Evolutionary conservation across 2,888 invertebrate genomes (phyloP).

Genomic region (Eumerus sabulonum): DNA sequence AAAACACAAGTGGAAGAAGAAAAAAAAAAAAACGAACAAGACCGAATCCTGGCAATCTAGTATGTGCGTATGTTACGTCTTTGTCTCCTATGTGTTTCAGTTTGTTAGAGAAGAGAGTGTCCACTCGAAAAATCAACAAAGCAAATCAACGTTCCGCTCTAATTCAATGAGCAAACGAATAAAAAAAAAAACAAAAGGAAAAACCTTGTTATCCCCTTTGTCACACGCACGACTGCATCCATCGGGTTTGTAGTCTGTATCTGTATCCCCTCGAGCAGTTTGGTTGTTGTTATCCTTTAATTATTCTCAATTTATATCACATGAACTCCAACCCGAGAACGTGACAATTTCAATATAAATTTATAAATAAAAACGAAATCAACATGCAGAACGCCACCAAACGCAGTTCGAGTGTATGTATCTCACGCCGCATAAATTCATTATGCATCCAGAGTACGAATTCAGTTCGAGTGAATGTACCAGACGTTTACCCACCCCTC

Average conservation of each 20-base stretch:
- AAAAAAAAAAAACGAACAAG: not conserved
- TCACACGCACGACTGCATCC: constrained; percentile 7
- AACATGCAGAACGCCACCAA: constrained; percentile 47
- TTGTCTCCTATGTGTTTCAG: no score
- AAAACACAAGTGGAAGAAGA: no score
- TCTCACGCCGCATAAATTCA: constrained; percentile 42
- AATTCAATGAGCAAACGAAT: no score
- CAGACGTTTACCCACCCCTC: no score
- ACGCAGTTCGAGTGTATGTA: not conserved
- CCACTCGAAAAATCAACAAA: no score
- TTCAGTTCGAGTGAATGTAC: not conserved
- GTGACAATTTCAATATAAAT: constrained; percentile 59
- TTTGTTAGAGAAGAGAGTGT: no score
- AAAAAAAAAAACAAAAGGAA: no score
- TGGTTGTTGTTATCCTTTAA: constrained; percentile 43
- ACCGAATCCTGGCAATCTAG: not conserved
- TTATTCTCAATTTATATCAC: constrained; percentile 58
- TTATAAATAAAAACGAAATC: constrained; percentile 38
- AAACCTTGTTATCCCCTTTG: constrained; percentile 22
- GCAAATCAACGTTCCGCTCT: no score
- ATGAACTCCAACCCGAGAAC: constrained; percentile 53
- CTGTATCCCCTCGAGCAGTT: no score
- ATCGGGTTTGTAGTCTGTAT: no score
- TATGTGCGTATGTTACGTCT: not conserved
- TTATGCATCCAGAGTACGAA: constrained; percentile 46